Conservation (phyloP, 1,140 invertebrate genomes). For the Homarus americanus region DNA sequence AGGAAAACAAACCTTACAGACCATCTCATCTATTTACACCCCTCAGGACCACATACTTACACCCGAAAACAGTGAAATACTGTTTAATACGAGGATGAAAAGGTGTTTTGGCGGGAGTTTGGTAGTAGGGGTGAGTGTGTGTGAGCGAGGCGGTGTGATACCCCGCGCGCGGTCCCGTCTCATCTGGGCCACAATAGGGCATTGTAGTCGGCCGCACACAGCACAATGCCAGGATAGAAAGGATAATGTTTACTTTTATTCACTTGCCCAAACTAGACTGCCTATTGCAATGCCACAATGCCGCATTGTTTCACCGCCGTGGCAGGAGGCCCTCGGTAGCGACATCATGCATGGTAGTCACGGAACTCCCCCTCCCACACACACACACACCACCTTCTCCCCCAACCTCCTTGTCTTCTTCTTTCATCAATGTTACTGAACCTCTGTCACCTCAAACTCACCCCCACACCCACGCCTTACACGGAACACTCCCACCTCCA, state of each 20-base stretch:
- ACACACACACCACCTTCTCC: not conserved
- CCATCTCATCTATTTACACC: too few species aligned
- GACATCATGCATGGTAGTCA: conserved; percentile 18
- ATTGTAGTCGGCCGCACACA: conserved; percentile 61
- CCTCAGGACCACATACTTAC: not conserved
- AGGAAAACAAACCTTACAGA: too few species aligned
- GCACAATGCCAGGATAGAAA: conserved; percentile 69
- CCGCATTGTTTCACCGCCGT: conserved; percentile 56
- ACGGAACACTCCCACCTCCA: not conserved
- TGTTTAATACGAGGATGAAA: not conserved
- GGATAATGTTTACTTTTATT: conserved; percentile 72
- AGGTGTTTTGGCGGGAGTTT: not conserved
- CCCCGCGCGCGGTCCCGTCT: conserved; percentile 55
- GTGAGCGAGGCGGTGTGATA: conserved; percentile 58
- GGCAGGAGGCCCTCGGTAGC: not conserved
- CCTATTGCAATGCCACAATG: conserved; percentile 70
- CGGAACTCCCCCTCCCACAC: not conserved
- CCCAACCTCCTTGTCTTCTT: not conserved
- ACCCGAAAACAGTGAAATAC: too few species aligned
- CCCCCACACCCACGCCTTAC: not conserved
- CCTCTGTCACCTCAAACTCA: not conserved
- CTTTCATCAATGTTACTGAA: too few species aligned
- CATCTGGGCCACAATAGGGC: conserved; percentile 65
- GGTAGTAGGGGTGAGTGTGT: not conserved
- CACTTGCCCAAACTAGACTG: conserved; percentile 70